Evolutionary conservation across 1,140 invertebrate species (phyloP).

Genomic region (Drosophila biarmipes): DNA sequence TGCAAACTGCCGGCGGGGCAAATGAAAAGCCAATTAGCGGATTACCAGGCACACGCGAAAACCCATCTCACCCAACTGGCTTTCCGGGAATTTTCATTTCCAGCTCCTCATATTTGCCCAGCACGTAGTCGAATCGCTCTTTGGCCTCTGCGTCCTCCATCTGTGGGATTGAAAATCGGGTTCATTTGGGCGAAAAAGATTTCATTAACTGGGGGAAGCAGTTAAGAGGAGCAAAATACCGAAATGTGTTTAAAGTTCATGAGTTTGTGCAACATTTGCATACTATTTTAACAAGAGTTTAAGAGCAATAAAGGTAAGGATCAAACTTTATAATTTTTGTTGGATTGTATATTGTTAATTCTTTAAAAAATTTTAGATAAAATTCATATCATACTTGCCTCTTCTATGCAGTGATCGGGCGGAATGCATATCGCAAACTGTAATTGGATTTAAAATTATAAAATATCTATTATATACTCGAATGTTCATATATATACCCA

Average conservation of each 20-base stretch:
- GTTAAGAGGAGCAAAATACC: no score
- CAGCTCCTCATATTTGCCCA: conserved; percentile 67
- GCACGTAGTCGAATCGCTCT: conserved; percentile 60
- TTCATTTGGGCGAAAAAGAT: neutral
- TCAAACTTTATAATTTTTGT: no score
- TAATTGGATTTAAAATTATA: no score
- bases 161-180: conserved; percentile 19
- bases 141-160: conserved; percentile 55
- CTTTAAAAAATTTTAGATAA: no score
- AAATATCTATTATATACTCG: neutral
- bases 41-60: neutral
- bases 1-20: conserved; percentile 54
- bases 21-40: conserved; percentile 23
- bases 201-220: neutral
- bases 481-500: neutral
- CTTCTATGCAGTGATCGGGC: conserved; percentile 63
- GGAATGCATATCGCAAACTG: conserved; percentile 59
- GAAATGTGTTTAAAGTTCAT: no score
- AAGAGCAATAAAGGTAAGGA: no score
- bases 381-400: conserved; percentile 46
- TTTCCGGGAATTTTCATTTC: conserved; percentile 72
- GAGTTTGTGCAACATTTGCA: no score
- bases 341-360: no score
- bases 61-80: conserved; percentile 61
- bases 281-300: no score